Percentiles rank a stretch among this genome's conserved stretches.
Evolutionary conservation across 2,797 vertebrate species (phyloP).

Genomic region (Champsocephalus gunnari): DNA sequence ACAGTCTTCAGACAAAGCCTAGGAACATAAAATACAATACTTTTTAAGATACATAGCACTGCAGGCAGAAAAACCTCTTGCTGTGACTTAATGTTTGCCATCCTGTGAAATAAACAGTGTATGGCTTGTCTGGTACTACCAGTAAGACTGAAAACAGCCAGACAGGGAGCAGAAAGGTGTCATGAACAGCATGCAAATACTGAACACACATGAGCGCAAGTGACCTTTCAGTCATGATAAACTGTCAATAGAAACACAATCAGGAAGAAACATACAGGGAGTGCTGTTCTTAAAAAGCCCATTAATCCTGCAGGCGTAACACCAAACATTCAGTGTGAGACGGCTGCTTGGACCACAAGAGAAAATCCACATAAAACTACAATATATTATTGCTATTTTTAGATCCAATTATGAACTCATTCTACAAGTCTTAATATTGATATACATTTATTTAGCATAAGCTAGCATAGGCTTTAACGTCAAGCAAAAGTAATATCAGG

Average conservation of each 20-base stretch:
- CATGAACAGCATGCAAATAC: constrained; percentile 31
- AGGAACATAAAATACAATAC: neutral
- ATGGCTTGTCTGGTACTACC: neutral
- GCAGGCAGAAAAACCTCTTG: constrained; percentile 12
- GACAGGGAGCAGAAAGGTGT: neutral
- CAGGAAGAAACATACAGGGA: neutral
- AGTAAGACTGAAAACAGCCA: neutral
- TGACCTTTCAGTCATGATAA: constrained; percentile 32
- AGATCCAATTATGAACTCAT: neutral
- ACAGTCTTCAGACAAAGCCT: neutral
- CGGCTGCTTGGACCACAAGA: neutral
- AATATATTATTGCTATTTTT: neutral
- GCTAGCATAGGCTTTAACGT: neutral
- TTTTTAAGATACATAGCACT: constrained; percentile 13
- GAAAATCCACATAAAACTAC: neutral
- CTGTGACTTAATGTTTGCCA: constrained; percentile 28
- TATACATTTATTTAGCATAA: neutral
- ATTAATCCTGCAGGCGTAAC: constrained; percentile 4
- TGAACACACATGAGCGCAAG: constrained; percentile 11
- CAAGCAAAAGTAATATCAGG: neutral
- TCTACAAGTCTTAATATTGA: neutral
- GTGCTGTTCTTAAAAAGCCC: constrained; percentile 34
- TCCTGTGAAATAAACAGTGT: constrained; percentile 35
- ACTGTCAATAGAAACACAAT: constrained; percentile 31
- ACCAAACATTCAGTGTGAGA: neutral